Conservation (phyloP, 2,888 invertebrate genomes). For the Caenorhabditis sulstoni region DNA sequence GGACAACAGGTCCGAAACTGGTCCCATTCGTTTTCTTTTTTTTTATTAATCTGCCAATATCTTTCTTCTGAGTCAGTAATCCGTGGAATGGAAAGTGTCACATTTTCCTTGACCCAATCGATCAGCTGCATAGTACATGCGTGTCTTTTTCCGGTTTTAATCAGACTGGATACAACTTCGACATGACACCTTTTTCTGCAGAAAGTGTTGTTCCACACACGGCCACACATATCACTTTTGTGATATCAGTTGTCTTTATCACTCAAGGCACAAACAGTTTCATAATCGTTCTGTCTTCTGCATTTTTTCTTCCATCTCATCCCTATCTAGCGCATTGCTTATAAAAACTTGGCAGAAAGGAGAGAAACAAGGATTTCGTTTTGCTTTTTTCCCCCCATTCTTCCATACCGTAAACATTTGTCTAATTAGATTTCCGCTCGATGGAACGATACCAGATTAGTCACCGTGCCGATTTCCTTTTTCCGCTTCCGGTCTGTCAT, state of each 20-base stretch:
- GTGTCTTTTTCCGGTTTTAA: slow-evolving; percentile 2
- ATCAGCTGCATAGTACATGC: slow-evolving; percentile 6
- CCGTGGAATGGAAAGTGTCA: slow-evolving; percentile 27
- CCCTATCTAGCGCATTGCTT: slow-evolving; percentile 4
- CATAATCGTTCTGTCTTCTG: slow-evolving; percentile 43
- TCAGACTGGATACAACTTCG: not conserved
- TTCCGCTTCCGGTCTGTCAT: slow-evolving; percentile 42
- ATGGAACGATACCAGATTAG: slow-evolving; percentile 58
- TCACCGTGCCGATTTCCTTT: slow-evolving; percentile 41
- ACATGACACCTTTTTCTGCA: slow-evolving; percentile 16
- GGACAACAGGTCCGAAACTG: slow-evolving; percentile 36
- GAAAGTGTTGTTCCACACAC: slow-evolving; percentile 23
- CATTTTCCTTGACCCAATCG: slow-evolving; percentile 1
- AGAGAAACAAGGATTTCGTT: not conserved
- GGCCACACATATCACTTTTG: slow-evolving; percentile 31
- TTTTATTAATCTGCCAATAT: slow-evolving; percentile 17
- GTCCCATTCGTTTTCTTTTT: slow-evolving; percentile 34
- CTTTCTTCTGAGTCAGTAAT: slow-evolving; percentile 31
- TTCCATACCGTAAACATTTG: slow-evolving; percentile 40
- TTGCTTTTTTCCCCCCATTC: slow-evolving; percentile 8
- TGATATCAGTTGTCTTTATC: slow-evolving; percentile 11
- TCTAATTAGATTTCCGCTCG: slow-evolving; percentile 51
- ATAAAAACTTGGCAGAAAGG: too few species aligned
- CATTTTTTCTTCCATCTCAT: slow-evolving; percentile 15
- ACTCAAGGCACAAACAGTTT: slow-evolving; percentile 50